These are phyloP conservation scores for Ictalurus furcatus DNA, from an alignment of 2,113 vertebrate genomes.

Conservation along the genomic window DNA sequence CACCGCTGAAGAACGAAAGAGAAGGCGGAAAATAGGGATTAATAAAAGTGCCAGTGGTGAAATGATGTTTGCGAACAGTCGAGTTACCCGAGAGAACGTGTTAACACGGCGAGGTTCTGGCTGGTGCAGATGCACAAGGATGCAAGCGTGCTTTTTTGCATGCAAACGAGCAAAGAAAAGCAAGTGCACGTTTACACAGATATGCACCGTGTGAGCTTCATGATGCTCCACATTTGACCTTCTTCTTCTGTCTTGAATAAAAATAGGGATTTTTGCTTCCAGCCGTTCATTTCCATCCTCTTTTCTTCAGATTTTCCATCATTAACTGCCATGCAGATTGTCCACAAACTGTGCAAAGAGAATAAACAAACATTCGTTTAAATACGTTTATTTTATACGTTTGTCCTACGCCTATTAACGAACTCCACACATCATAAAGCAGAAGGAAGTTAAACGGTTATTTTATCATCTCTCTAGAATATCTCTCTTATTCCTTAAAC, in stretches of 20 bases:
- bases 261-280: background rate
- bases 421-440: background rate
- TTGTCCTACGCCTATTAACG: background rate
- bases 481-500: background rate
- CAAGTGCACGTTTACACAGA: background rate
- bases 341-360: background rate
- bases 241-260: too few species aligned
- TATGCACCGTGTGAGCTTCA: background rate
- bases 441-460: background rate
- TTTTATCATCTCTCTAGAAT: background rate
- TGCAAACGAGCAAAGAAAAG: background rate
- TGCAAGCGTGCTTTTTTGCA: background rate
- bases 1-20: background rate
- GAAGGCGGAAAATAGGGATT: slow-evolving; percentile 27
- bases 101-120: background rate
- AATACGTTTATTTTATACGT: background rate
- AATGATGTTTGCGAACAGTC: slow-evolving; percentile 5
- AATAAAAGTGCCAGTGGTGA: slow-evolving; percentile 37
- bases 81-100: background rate
- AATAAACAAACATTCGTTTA: too few species aligned
- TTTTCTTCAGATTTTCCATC: background rate
- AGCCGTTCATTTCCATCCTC: background rate
- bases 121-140: background rate
- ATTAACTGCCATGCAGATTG: background rate
- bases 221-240: background rate